Conservation (phyloP, 2,888 invertebrate genomes). For the Mesochorus sp. region DNA sequence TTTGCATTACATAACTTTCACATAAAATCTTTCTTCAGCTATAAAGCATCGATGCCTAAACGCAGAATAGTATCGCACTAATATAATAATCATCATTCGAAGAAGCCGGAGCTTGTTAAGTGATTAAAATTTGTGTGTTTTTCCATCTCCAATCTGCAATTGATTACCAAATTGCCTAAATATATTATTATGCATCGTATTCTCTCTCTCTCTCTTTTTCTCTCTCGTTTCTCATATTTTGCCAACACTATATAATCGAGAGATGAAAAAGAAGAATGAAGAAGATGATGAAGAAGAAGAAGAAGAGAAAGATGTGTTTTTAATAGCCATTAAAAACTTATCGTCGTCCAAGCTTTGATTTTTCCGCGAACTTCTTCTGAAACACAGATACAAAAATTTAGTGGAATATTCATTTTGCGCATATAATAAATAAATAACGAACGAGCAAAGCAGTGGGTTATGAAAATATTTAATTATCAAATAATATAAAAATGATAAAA, state of each 20-base stretch:
- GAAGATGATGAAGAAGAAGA: conserved; percentile 10
- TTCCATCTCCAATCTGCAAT: neutral
- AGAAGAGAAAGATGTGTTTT: conserved; percentile 9
- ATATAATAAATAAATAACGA: neutral
- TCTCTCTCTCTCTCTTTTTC: neutral
- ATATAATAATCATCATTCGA: conserved; percentile 29
- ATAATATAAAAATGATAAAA: neutral
- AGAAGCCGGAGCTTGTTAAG: conserved; percentile 16
- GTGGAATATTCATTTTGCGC: conserved; percentile 6
- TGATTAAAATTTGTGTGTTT: neutral
- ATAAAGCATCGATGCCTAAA: conserved; percentile 43
- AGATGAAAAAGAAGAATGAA: neutral
- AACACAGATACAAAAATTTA: conserved; percentile 30
- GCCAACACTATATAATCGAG: conserved; percentile 36
- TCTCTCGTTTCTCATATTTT: conserved; percentile 35
- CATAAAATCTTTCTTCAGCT: conserved; percentile 32
- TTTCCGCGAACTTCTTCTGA: conserved; percentile 46
- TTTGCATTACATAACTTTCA: neutral
- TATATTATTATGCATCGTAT: neutral
- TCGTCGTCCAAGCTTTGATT: conserved; percentile 44
- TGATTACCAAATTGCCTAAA: conserved; percentile 14
- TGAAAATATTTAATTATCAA: neutral
- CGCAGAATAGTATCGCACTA: conserved; percentile 16
- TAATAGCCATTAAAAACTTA: conserved; percentile 36
- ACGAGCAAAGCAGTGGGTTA: neutral